Evolutionary conservation across 2,113 vertebrate species (phyloP), one percentile per base, ranked within the genome.

Genomic region (Paedocypris sp.): DNA sequence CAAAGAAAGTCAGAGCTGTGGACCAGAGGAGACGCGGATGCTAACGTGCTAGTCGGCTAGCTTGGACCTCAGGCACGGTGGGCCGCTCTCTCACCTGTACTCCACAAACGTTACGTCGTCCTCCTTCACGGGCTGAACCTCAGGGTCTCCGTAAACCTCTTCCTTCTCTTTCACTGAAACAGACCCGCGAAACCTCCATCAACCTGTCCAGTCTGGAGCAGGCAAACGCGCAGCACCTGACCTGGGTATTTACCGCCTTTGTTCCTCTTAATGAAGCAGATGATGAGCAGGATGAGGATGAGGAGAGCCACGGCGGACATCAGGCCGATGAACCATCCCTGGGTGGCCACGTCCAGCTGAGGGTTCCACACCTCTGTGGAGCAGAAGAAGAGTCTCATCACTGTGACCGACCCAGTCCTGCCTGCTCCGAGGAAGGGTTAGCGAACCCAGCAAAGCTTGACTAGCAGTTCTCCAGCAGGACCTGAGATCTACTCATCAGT

Each of bases 241-340:
- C 95, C 95, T 73, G 95, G 94, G 69, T 99, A 99, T 85, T 99
- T 99, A 29, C 95, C 95, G 78, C 95, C 94, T 60, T 99, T 99
- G 75, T 99, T 99, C 69, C 95, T 91, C 85, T 92, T 88, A 81
- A 99, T 94, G 83, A 99, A 99, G 83, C 94, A 99, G 85, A 98
- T 88, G 46, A 98, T 97, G 73, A 98, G 83, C 57, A 99, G 88
- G 77, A 99, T 89, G 71, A 99, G 85, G 81, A 99, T 95, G 61
- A 99, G 90, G 65, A 99, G 89, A 50, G 94, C 94, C 4, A 99
- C 93, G 65, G 94, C 93, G 72, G 94, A 99, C 95, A 99, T 98
- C 3, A 99, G 89, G 58, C 93, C 93, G 69, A 99, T 99, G 85
- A 98, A 99, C 95, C 95, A 99, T 74, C 93, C 95, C 82, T 99